Evolutionary conservation across 1,140 invertebrate species (phyloP).

Genomic region (Spodoptera litura): DNA sequence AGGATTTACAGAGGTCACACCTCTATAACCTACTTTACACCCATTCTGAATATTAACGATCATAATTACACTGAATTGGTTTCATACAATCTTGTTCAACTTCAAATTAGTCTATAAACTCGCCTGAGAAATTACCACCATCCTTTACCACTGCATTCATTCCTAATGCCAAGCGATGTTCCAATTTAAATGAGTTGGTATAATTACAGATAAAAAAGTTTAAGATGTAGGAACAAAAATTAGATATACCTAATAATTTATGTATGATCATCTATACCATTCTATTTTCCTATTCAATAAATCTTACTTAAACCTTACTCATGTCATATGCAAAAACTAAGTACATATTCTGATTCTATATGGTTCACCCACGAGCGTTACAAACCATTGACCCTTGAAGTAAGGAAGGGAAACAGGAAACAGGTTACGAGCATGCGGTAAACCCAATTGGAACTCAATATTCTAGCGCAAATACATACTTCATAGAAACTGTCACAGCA

Average conservation of each 20-base stretch:
- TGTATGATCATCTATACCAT: no score
- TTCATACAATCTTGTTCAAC: slow-evolving; percentile 4
- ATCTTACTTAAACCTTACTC: no score
- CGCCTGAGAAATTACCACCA: no score
- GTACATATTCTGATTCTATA: not conserved
- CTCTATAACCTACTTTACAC: slow-evolving; percentile 16
- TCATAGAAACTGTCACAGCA: not conserved
- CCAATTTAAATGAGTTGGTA: no score
- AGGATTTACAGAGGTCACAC: slow-evolving; percentile 36
- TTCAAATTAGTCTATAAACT: not conserved
- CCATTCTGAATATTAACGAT: slow-evolving; percentile 25
- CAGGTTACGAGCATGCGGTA: slow-evolving; percentile 20
- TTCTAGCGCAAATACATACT: slow-evolving; percentile 10
- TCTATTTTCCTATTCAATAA: no score
- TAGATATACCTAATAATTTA: no score
- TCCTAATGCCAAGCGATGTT: no score
- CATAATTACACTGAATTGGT: slow-evolving; percentile 1
- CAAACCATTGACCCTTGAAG: not conserved
- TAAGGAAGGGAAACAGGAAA: slow-evolving; percentile 25
- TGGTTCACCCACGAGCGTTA: no score
- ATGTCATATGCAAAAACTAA: no score
- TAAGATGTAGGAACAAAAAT: no score
- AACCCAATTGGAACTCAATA: slow-evolving; percentile 3
- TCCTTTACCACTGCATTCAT: no score
- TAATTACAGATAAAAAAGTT: no score